These are phyloP conservation scores for Chrysotoxum bicinctum DNA, from an alignment of 2,888 invertebrate species.

Conservation along the genomic window DNA sequence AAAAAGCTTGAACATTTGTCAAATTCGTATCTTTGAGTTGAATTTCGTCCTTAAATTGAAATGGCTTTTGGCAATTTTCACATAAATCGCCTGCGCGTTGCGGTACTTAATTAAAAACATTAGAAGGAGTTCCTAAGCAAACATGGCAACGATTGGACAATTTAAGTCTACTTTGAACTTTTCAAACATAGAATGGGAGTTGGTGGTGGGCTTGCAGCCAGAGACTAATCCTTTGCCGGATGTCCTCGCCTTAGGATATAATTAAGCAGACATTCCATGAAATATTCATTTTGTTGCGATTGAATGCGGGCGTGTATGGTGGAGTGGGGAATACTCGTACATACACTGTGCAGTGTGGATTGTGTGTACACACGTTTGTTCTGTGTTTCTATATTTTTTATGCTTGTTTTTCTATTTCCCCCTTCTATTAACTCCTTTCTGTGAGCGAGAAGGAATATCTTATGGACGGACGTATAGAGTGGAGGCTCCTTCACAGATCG, in stretches of 20 bases:
- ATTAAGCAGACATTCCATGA: slow-evolving; percentile 57
- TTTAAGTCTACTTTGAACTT: slow-evolving; percentile 56
- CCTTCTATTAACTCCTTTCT: background rate
- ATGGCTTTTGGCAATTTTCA: slow-evolving; percentile 18
- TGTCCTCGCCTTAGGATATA: slow-evolving; percentile 42
- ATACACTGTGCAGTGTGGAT: background rate
- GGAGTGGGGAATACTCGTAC: background rate
- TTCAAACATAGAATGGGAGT: slow-evolving; percentile 12
- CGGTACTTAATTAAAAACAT: slow-evolving; percentile 46
- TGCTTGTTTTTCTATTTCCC: slow-evolving; percentile 16
- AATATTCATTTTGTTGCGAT: slow-evolving; percentile 59
- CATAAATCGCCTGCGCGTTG: slow-evolving; percentile 39
- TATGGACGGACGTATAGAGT: background rate
- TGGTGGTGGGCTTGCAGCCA: background rate
- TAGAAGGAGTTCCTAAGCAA: slow-evolving; percentile 38
- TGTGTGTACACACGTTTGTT: slow-evolving; percentile 11
- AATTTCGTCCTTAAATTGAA: slow-evolving; percentile 18
- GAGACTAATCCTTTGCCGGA: slow-evolving; percentile 29
- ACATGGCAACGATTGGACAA: slow-evolving; percentile 48
- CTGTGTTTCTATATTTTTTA: background rate
- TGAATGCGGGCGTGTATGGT: slow-evolving; percentile 7
- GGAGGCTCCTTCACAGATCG: background rate
- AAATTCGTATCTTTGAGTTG: slow-evolving; percentile 5
- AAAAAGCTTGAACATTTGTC: slow-evolving; percentile 39
- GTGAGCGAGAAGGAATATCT: background rate